Conservation (phyloP, 2,888 invertebrate species). For the Drosophila paranaensis region DNA sequence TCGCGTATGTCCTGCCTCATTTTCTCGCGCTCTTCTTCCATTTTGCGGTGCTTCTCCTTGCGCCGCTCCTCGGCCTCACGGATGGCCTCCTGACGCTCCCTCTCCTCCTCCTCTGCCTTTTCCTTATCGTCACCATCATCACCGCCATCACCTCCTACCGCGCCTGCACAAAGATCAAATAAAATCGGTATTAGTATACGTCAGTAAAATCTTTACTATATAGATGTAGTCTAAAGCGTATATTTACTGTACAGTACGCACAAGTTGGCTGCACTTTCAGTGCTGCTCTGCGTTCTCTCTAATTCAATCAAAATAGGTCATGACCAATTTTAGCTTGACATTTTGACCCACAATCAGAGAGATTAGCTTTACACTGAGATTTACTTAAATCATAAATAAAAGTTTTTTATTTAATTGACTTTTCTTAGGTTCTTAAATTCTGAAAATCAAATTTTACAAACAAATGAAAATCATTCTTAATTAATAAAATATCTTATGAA, state of each 20-base stretch:
- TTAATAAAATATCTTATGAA: not conserved
- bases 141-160: conserved; percentile 95
- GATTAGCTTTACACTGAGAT: conserved; percentile 16
- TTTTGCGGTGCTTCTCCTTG: conserved; percentile 99
- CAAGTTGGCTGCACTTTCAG: conserved; percentile 7
- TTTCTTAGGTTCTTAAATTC: not conserved
- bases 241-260: conserved; percentile 21
- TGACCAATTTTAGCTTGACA: conserved; percentile 67
- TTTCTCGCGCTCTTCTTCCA: conserved; percentile 99
- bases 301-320: conserved; percentile 59
- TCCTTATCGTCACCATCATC: conserved; percentile 98
- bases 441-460: not conserved
- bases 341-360: conserved; percentile 65
- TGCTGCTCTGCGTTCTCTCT: conserved; percentile 8
- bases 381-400: not conserved
- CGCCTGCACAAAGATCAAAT: conserved; percentile 87
- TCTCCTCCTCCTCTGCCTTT: conserved; percentile 99
- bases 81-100: conserved; percentile 98
- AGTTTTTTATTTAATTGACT: not conserved
- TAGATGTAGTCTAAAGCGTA: not conserved
- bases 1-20: conserved; percentile 99
- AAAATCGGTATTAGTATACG: not conserved
- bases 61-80: conserved; percentile 98
- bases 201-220: not conserved
- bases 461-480: not conserved